These are phyloP conservation scores for Brachionus koreanus DNA, from an alignment of 1,140 invertebrate species.

Conservation along the genomic window DNA sequence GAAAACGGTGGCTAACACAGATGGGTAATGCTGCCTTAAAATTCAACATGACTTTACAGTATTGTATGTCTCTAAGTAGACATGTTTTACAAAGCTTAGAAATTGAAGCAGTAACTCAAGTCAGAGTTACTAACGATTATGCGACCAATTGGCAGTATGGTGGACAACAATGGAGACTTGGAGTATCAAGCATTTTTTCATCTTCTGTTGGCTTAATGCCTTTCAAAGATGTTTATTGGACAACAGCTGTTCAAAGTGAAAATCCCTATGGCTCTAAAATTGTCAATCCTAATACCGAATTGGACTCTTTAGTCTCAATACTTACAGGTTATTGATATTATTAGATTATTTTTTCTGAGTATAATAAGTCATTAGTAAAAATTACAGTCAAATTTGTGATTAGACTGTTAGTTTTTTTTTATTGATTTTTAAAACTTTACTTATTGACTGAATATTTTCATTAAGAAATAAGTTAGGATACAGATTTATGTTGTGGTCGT, in stretches of 20 bases:
- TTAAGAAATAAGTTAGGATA: too few species aligned
- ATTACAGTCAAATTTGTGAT: too few species aligned
- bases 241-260: constrained; percentile 50
- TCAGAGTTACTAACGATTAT: constrained; percentile 45
- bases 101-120: constrained; percentile 47
- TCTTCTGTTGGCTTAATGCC: constrained; percentile 51
- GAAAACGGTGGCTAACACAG: constrained; percentile 46
- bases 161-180: constrained; percentile 51
- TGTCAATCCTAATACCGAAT: constrained; percentile 46
- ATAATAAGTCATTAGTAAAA: background rate
- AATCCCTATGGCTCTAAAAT: constrained; percentile 47
- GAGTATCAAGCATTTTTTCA: constrained; percentile 51
- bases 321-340: constrained; percentile 41
- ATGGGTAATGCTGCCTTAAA: constrained; percentile 47
- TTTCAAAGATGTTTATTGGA: constrained; percentile 55
- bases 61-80: constrained; percentile 48
- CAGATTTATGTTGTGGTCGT: too few species aligned
- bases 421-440: too few species aligned
- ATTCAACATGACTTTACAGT: constrained; percentile 47
- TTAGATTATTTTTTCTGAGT: background rate
- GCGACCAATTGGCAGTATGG: constrained; percentile 31
- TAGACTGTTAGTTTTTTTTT: too few species aligned
- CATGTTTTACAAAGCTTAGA: constrained; percentile 46
- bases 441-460: too few species aligned
- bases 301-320: constrained; percentile 49